Conservation (phyloP, 2,797 vertebrate genomes). For the Eremophila alpestris region DNA sequence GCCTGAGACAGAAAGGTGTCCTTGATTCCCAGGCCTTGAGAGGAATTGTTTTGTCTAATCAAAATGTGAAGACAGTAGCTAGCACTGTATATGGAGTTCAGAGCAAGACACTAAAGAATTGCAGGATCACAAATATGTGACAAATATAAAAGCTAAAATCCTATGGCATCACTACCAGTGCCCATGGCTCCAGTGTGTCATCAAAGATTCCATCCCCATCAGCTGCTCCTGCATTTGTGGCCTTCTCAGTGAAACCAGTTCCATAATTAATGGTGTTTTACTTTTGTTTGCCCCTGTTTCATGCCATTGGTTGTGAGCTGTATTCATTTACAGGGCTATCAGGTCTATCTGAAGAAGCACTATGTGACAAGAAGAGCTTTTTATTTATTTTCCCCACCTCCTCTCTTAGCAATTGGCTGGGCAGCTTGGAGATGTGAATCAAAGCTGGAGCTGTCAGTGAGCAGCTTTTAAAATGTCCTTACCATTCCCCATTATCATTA, state of each 20-base stretch:
- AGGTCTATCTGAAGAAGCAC: background rate
- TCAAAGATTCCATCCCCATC: background rate
- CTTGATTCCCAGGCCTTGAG: background rate
- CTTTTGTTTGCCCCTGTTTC: background rate
- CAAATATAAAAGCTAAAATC: background rate
- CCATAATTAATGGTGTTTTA: background rate
- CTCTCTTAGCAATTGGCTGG: background rate
- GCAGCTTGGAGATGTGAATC: conserved; percentile 31
- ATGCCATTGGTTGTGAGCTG: background rate
- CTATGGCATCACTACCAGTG: background rate
- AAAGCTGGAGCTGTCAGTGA: conserved; percentile 28
- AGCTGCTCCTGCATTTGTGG: conserved; percentile 5
- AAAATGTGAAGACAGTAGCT: background rate
- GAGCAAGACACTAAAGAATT: background rate
- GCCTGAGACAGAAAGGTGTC: too few relatives aligned
- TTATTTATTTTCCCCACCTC: background rate
- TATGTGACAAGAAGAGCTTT: background rate
- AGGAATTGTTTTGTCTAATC: background rate
- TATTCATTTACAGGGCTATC: background rate
- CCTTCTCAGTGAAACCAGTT: background rate
- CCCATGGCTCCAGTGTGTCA: background rate
- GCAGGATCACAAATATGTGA: background rate
- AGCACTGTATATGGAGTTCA: background rate
- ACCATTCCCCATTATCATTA: background rate
- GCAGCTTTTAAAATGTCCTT: conserved; percentile 43